Evolutionary conservation across 2,888 invertebrate species (phyloP), one percentile per base, ranked within the genome.

Genomic region (Apamea crenata): DNA sequence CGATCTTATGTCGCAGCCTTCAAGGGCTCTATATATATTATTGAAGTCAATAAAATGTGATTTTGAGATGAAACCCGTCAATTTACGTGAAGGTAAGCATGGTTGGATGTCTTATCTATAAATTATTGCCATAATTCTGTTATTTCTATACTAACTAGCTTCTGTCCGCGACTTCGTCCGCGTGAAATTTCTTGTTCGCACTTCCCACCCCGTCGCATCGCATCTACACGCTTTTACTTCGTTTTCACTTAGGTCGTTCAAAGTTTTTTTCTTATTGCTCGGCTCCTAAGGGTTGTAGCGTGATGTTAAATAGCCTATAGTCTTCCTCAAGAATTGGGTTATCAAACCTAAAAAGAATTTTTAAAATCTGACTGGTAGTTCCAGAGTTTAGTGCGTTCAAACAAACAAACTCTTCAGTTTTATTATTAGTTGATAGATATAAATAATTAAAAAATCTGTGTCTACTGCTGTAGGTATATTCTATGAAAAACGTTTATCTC

Each of bases 1-100:
- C 87, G 98, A 98, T 95, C 94, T 98, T 32, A 96, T 98, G 96
- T 98, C 98, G 0, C 98, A 98, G 93, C 98, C 98, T 1, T 98
- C 98, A 12, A 97, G 98, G 91, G 97, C 98, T 18, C 90, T 98
- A 59, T 98, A 97, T 82, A 98, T 98, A 87, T 97, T 98, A 91
- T 93, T 98, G 66, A 98, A 98, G 90, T 92, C 95, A 36, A 97
- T 97, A 71, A 97, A 97, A 77, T 97, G 97, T 90, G 97, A 98
- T 68, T 98, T 98, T 93, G 97, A 98, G 91, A 93, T 96, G 4
- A 97, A 97, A 89, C 93, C 95, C 78, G 96, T 98, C 40, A 97
- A 97, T 86, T 93, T 98, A 83, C 94, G 97, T 56, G 97, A 97
- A 96, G 98, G 98, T 97, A 97, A 96, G 91, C 78, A 63, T 63